Percentiles rank a stretch among this genome's conserved stretches.
Evolutionary conservation across 2,888 invertebrate species (phyloP).

Genomic region (Melanargia galathea): DNA sequence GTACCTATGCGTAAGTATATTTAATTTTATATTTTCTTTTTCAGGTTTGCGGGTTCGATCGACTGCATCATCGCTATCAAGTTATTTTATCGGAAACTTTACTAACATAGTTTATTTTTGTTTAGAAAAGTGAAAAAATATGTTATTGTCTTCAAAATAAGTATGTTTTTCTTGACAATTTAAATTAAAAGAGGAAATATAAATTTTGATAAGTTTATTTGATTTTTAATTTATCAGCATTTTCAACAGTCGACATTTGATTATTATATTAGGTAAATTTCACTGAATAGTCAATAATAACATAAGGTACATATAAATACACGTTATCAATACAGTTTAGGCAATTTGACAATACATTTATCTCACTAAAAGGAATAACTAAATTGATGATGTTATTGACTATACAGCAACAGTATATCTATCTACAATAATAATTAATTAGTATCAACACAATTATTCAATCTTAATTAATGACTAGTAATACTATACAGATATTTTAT

Average conservation of each 20-base stretch:
- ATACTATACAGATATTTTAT: slow-evolving; percentile 66
- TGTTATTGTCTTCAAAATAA: no score
- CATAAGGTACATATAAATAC: slow-evolving; percentile 29
- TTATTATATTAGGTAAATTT: slow-evolving; percentile 48
- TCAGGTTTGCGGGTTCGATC: background rate
- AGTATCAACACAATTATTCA: slow-evolving; percentile 57
- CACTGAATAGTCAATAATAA: slow-evolving; percentile 38
- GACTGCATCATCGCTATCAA: background rate
- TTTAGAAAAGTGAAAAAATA: no score
- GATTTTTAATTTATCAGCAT: slow-evolving; percentile 64
- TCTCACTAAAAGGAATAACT: slow-evolving; percentile 32
- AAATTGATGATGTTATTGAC: slow-evolving; percentile 38
- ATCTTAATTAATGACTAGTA: slow-evolving; percentile 79
- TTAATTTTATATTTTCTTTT: background rate
- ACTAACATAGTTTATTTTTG: background rate
- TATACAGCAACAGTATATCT: slow-evolving; percentile 35
- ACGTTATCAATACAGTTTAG: slow-evolving; percentile 38
- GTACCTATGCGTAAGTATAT: no score
- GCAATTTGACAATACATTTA: slow-evolving; percentile 32
- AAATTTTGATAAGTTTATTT: slow-evolving; percentile 54
- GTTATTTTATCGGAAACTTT: background rate
- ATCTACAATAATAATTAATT: no score
- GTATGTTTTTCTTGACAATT: no score
- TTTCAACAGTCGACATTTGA: slow-evolving; percentile 65
- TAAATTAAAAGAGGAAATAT: slow-evolving; percentile 39